Percentiles rank a stretch among this genome's conserved stretches.
Conservation (phyloP, 1,140 invertebrate genomes). For the Orchesella cincta region DNA sequence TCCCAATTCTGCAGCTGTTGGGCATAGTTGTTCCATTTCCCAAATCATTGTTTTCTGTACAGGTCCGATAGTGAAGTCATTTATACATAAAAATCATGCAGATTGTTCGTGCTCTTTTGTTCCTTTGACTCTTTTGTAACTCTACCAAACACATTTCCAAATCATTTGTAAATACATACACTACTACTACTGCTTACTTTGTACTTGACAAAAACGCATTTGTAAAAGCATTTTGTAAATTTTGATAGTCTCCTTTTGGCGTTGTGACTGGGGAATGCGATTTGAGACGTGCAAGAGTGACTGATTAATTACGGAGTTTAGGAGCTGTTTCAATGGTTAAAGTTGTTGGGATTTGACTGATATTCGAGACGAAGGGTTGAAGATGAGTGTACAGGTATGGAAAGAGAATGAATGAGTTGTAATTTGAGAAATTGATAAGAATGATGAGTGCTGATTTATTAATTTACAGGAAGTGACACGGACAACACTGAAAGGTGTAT, state of each 20-base stretch:
- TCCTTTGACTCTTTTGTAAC: background rate
- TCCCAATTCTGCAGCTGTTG: background rate
- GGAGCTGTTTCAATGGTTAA: background rate
- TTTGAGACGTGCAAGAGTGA: no score
- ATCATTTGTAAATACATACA: background rate
- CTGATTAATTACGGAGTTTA: no score
- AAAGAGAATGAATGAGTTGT: background rate
- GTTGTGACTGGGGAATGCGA: no score
- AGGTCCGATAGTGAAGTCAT: no score
- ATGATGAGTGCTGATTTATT: background rate
- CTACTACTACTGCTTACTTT: background rate
- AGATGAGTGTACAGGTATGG: constrained; percentile 12
- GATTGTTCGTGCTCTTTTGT: background rate
- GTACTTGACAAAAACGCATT: background rate
- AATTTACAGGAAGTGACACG: constrained; percentile 64
- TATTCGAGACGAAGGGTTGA: no score
- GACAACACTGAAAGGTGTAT: constrained; percentile 66
- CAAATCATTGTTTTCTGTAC: background rate
- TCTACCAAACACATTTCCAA: background rate
- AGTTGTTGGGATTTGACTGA: background rate
- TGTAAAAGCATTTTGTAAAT: background rate
- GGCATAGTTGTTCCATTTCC: background rate
- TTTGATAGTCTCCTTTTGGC: background rate
- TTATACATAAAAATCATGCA: background rate
- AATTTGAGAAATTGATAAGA: background rate